phyloP scores from a whole-genome alignment of 2,113 vertebrate species.

The Chunga burmeisteri region DNA sequence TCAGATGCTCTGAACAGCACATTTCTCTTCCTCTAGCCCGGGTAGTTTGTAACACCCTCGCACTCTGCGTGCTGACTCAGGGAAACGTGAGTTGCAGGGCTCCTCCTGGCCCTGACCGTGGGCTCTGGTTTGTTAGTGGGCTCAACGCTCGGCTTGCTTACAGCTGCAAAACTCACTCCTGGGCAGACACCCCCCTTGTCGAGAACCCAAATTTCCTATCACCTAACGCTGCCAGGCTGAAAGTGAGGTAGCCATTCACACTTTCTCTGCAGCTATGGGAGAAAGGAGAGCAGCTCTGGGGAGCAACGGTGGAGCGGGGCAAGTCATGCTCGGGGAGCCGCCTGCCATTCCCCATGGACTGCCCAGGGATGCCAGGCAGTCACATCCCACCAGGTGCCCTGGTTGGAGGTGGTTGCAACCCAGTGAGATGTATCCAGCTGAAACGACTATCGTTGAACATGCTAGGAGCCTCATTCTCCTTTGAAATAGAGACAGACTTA shows the following conservation, averaged over 20 bases:
- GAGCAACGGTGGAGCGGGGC: neutral
- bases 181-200: neutral
- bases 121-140: fast-evolving
- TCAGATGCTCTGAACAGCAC: neutral
- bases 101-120: neutral
- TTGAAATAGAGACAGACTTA: neutral
- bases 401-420: neutral
- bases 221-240: neutral
- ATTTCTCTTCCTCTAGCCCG: neutral
- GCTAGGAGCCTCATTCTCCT: neutral
- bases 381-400: neutral
- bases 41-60: neutral
- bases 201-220: neutral
- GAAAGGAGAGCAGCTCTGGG: neutral
- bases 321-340: fast-evolving
- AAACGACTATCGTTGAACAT: neutral
- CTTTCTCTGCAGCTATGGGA: neutral
- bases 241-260: fast-evolving
- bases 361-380: neutral
- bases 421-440: neutral
- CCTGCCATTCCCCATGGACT: neutral
- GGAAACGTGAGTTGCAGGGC: neutral
- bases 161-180: neutral
- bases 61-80: neutral
- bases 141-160: neutral